Evolutionary conservation across 2,113 vertebrate species (phyloP), one percentile per base, ranked within the genome.

Genomic region (Burhinus oedicnemus): DNA sequence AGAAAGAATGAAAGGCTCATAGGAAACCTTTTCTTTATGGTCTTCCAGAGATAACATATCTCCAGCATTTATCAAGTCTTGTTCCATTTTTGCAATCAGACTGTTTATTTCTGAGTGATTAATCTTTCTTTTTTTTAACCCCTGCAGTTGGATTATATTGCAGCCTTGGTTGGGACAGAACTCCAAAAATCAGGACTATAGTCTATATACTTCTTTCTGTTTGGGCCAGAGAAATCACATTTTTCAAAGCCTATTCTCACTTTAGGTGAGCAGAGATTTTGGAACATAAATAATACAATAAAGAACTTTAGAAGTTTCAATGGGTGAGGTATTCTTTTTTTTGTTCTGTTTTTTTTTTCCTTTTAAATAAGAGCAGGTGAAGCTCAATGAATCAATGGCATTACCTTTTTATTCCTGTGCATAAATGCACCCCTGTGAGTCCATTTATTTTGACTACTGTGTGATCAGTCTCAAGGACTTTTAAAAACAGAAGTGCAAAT

Each of bases 21-120:
- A 89, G 42, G 42, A 95, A 95, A 66, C 27, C 36, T 93, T 89
- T 79, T 85, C 34, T 74, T 93, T 92, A 64, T 86, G 12, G 55
- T 81, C 42, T 92, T 91, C 38, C 47, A 77, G 58, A 74, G 42
- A 42, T 80, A 90, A 94, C 83, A 74, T 72, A 88, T 85, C 54
- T 93, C 45, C 21, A 87, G 36, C 32, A 88, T 89, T 90, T 95
- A 88, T 90, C 77, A 91, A 91, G 23, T 58, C 36, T 79, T 70
- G 10, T 84, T 79, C 65, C 42, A 74, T 69, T n/a, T 87, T 91
- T 62, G 7, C 32, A 85, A 91, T 87, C 54, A 81, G 62, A 68
- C 4, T 47, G 7, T 90, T 86, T 75, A 20, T 51, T 94, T 93
- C 49, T 66, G 18, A 76, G 11, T 15, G 55, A 40, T 58, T 71